Percentiles rank a stretch among this genome's conserved stretches.
phyloP scores from a whole-genome alignment of 2,888 invertebrate species.

The Athripsodes cinereus region DNA sequence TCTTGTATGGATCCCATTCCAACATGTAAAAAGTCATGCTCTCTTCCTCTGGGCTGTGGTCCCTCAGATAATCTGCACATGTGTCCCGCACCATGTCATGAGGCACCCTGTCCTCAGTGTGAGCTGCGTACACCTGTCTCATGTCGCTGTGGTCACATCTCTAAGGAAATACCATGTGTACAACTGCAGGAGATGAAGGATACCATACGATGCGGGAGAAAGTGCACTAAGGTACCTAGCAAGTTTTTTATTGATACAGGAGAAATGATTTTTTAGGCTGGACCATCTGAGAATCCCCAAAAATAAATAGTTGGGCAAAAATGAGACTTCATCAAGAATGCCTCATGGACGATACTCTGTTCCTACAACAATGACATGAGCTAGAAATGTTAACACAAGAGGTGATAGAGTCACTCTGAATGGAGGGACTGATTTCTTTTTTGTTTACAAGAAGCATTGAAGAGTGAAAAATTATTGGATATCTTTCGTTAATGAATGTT shows the following conservation, averaged over 20 bases:
- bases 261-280: no score
- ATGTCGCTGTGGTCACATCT: conserved; percentile 83
- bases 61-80: conserved; percentile 58
- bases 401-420: no score
- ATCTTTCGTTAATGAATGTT: no score
- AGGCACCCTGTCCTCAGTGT: conserved; percentile 73
- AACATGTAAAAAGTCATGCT: conserved; percentile 66
- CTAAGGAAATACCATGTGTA: conserved; percentile 71
- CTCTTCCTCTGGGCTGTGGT: conserved; percentile 63
- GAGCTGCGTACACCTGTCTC: conserved; percentile 65
- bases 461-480: no score
- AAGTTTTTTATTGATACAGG: neutral
- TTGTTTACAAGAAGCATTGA: no score
- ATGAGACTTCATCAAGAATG: no score
- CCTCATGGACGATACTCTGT: no score
- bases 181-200: conserved; percentile 64
- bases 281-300: no score
- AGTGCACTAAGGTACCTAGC: conserved; percentile 71
- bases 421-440: no score
- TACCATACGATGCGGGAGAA: conserved; percentile 79
- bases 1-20: conserved; percentile 79
- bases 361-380: neutral
- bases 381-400: no score
- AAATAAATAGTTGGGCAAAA: no score
- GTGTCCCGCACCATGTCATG: conserved; percentile 62